phyloP scores from a whole-genome alignment of 2,113 vertebrate genomes.

The Poeciliopsis prolifica region DNA sequence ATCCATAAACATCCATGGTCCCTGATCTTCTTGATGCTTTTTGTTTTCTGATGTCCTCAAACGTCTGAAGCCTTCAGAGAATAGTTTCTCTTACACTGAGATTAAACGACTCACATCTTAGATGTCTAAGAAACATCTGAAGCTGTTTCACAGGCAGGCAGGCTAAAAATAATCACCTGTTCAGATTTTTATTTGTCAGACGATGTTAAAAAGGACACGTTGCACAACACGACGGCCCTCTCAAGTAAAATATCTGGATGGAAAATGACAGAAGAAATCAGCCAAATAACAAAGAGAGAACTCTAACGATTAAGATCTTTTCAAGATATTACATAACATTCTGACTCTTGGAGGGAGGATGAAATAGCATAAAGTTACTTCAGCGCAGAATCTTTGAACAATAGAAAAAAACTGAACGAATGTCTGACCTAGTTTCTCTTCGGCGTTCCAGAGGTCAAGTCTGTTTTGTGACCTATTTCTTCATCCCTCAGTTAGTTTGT shows the following conservation, averaged over 20 bases:
- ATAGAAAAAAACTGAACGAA: too few species aligned
- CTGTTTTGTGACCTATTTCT: background rate
- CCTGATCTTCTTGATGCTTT: background rate
- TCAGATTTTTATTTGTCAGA: background rate
- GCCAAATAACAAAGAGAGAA: too few species aligned
- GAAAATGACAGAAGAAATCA: too few species aligned
- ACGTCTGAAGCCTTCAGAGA: background rate
- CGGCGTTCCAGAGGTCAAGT: background rate
- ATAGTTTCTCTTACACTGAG: background rate
- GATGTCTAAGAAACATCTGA: background rate
- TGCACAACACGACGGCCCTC: too few species aligned
- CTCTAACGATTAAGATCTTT: background rate
- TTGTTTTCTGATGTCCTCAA: background rate
- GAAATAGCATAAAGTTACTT: too few species aligned
- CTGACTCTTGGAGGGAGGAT: too few species aligned
- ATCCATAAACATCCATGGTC: too few species aligned
- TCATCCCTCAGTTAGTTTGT: slow-evolving; percentile 4
- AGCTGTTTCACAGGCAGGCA: background rate
- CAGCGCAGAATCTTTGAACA: background rate
- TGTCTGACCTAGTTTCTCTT: too few species aligned
- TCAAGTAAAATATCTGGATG: too few species aligned
- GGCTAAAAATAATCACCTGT: background rate
- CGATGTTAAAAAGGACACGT: too few species aligned
- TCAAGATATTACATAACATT: background rate
- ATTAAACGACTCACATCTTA: too few species aligned